phyloP scores from a whole-genome alignment of 2,113 vertebrate species.

The Formicarius rufipectus region DNA sequence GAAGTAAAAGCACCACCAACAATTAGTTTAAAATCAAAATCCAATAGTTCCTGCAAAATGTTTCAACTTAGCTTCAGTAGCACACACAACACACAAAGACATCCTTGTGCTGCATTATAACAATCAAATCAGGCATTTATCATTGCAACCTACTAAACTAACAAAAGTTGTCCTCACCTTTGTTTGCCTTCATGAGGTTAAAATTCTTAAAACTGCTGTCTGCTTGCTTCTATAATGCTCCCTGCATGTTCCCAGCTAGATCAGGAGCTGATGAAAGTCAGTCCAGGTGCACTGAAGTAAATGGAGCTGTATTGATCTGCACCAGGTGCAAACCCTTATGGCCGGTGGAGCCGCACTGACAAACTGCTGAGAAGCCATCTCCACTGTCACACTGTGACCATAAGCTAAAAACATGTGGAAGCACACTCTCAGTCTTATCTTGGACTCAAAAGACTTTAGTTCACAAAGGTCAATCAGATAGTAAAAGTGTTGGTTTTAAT shows the following conservation, averaged over 20 bases:
- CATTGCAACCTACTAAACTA: background rate
- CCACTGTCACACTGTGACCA: background rate
- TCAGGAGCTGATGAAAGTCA: background rate
- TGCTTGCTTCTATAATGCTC: accelerated
- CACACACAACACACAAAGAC: background rate
- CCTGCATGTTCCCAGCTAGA: background rate
- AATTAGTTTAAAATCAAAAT: background rate
- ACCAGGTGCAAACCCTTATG: background rate
- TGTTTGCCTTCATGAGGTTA: background rate
- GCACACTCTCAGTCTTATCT: background rate
- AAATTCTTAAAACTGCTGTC: background rate
- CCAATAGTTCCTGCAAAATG: background rate
- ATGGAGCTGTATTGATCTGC: background rate
- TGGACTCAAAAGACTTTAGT: background rate
- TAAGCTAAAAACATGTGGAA: background rate
- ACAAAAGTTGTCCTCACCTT: background rate
- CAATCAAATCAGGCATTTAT: background rate
- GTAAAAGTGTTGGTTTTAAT: background rate
- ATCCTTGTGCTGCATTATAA: background rate
- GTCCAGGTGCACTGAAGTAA: background rate
- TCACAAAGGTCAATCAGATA: background rate
- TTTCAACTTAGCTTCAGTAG: background rate
- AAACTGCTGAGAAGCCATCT: background rate
- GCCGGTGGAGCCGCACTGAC: background rate
- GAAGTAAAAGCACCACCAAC: background rate